Evolutionary conservation across 1,140 invertebrate genomes (phyloP).

Genomic region (Whitmania pigra): DNA sequence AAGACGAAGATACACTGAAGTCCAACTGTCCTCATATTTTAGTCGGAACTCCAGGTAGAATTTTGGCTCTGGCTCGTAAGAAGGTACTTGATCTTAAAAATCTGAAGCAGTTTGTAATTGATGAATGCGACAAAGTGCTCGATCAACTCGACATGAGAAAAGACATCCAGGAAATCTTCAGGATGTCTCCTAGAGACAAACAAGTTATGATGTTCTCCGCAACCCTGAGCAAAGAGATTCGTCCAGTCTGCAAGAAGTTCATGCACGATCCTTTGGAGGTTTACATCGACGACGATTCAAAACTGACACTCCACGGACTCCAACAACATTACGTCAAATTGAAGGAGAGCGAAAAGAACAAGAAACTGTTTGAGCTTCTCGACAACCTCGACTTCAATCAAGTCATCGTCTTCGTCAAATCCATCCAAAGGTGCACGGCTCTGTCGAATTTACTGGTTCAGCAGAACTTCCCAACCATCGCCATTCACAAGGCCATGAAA

Average conservation of each 20-base stretch:
- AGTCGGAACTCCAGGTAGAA: conserved; percentile 90
- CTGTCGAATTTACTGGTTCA: conserved; percentile 87
- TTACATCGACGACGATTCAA: conserved; percentile 98
- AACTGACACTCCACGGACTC: conserved; percentile 92
- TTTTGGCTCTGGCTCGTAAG: conserved; percentile 77
- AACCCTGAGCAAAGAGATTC: too few species aligned
- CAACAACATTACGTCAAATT: conserved; percentile 99
- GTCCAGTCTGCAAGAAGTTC: conserved; percentile 99
- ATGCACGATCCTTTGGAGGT: conserved; percentile 99
- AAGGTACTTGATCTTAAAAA: conserved; percentile 79
- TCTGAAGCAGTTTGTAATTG: conserved; percentile 92
- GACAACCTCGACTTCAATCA: conserved; percentile 98
- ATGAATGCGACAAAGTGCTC: conserved; percentile 98
- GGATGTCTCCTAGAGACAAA: conserved; percentile 91
- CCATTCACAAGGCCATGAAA: conserved; percentile 94
- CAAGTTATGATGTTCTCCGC: conserved; percentile 99
- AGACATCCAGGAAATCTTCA: conserved; percentile 99
- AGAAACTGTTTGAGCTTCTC: conserved; percentile 93
- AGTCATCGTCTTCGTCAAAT: conserved; percentile 93
- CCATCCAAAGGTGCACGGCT: conserved; percentile 93
- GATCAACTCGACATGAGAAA: conserved; percentile 93
- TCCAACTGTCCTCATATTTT: conserved; percentile 91
- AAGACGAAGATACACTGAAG: conserved; percentile 88
- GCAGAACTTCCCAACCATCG: conserved; percentile 98
- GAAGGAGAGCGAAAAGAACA: conserved; percentile 99